Conservation (phyloP, 2,888 invertebrate genomes). For the Epicampocera succincta region DNA sequence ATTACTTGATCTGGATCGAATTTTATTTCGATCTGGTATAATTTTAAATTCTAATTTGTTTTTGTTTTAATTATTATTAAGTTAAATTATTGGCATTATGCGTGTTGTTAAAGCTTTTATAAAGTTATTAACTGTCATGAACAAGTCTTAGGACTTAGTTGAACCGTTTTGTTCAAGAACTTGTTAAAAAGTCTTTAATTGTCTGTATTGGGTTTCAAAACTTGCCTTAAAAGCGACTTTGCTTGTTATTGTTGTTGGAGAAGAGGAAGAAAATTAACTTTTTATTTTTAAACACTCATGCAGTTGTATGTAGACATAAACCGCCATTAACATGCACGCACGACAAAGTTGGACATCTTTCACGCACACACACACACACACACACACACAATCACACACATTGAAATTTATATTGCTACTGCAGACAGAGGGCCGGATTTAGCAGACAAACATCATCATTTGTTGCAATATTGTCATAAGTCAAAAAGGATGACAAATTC, state of each 20-base stretch:
- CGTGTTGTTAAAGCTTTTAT: slow-evolving; percentile 2
- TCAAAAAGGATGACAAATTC: too few species aligned
- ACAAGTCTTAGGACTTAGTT: slow-evolving; percentile 12
- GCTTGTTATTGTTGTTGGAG: slow-evolving; percentile 9
- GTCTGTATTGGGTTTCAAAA: background rate
- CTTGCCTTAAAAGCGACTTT: slow-evolving; percentile 8
- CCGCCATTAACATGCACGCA: slow-evolving; percentile 1
- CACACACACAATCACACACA: background rate
- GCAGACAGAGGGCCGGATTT: too few species aligned
- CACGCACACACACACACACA: background rate
- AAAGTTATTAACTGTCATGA: background rate
- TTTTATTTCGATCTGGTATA: too few species aligned
- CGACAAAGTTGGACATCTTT: background rate
- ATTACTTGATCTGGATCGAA: too few species aligned
- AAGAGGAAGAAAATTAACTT: background rate
- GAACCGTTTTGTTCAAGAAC: background rate
- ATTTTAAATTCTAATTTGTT: too few species aligned
- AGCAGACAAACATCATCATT: too few species aligned
- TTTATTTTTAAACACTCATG: slow-evolving; percentile 16
- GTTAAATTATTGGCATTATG: too few species aligned
- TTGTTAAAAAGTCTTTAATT: slow-evolving; percentile 41
- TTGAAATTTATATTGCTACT: too few species aligned
- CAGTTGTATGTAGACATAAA: background rate
- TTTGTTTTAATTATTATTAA: too few species aligned
- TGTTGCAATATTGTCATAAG: too few species aligned